Base-by-base conservation (phyloP, 2,888 invertebrate species). In the Orchesellides sinensis region DNA sequence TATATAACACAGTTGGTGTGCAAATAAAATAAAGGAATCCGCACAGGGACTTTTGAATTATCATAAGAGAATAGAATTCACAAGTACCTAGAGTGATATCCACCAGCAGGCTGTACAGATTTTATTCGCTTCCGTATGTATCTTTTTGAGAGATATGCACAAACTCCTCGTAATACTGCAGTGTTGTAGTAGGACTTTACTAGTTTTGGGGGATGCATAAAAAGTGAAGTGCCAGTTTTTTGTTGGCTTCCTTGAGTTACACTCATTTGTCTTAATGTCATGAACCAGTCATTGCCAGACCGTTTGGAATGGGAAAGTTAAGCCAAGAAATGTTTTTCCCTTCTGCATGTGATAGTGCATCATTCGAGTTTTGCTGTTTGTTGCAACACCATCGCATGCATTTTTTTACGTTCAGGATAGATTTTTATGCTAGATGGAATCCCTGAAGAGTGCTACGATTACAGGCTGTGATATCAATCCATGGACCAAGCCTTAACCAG, bases 211-310 rank as follows among this genome's bases (percentile, higher is more conserved):
- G 35, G n/a, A 40, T 63, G 25, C 8, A 63, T 21, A 40, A n/a
- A 12, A 63, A 63, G 23, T 40, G 63, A 45, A 68, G 59, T 77
- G 59, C 29, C 45, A 56, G 68, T 68, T 68, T 40, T 66, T 75
- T 66, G 45, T 17, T 59, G 45, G 23, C 19, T 23, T 66, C n/a
- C 59, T 77, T 68, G 56, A 66, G 68, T 77, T 59, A 19, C 32
- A 47, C 56, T 47, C 77, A 77, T 77, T 77, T 77, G 49, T 77
- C 77, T 77, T 77, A 56, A 77, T 77, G 77, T 68, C 77, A 68
- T 47, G 56, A 66, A 35, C 68, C 77, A 77, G 77, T 77, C 77
- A 77, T 77, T 77, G 40, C 45, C 77, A 77, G 77, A 56, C 32
- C 56, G 56, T 65, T 29, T 6, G 54, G 63, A 63, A 73, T 63